phyloP scores from a whole-genome alignment of 2,113 vertebrate genomes.

The Fregetta grallaria region DNA sequence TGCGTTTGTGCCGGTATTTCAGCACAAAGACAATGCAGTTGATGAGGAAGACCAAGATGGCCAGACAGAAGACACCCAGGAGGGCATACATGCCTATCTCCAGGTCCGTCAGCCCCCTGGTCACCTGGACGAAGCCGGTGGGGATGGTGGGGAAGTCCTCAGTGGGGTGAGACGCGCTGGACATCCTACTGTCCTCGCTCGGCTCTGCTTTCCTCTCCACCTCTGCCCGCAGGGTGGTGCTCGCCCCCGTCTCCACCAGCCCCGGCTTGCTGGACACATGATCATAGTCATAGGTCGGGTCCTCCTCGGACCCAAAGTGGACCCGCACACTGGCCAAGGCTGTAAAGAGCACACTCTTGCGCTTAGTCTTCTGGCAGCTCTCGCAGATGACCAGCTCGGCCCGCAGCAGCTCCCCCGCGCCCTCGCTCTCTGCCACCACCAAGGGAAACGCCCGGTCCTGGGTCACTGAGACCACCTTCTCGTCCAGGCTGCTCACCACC shows the following conservation, averaged over 20 bases:
- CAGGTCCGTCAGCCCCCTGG: conserved; percentile 91
- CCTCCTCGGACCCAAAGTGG: conserved; percentile 84
- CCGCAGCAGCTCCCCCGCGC: conserved; percentile 82
- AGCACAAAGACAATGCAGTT: conserved; percentile 98
- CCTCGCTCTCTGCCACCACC: conserved; percentile 89
- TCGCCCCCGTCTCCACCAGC: conserved; percentile 47
- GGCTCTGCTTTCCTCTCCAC: conserved; percentile 69
- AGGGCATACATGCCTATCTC: conserved; percentile 99
- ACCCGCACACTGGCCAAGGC: conserved; percentile 85
- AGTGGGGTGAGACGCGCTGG: conserved; percentile 70
- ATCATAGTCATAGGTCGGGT: conserved; percentile 77
- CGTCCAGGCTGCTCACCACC: conserved; percentile 86
- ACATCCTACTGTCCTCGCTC: conserved; percentile 8
- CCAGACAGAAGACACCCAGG: conserved; percentile 94
- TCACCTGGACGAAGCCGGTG: conserved; percentile 87
- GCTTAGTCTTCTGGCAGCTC: conserved; percentile 96
- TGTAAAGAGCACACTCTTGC: conserved; percentile 89
- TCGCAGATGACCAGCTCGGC: conserved; percentile 92
- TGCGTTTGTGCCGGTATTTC: conserved; percentile 94
- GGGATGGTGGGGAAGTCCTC: conserved; percentile 89
- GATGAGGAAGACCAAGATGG: conserved; percentile 98
- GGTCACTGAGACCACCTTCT: conserved; percentile 84
- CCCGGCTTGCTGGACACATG: conserved; percentile 80
- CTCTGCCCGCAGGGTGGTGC: conserved; percentile 79
- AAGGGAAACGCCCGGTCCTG: conserved; percentile 87